phyloP scores from a whole-genome alignment of 2,113 vertebrate species.

The Thunnus thynnus region DNA sequence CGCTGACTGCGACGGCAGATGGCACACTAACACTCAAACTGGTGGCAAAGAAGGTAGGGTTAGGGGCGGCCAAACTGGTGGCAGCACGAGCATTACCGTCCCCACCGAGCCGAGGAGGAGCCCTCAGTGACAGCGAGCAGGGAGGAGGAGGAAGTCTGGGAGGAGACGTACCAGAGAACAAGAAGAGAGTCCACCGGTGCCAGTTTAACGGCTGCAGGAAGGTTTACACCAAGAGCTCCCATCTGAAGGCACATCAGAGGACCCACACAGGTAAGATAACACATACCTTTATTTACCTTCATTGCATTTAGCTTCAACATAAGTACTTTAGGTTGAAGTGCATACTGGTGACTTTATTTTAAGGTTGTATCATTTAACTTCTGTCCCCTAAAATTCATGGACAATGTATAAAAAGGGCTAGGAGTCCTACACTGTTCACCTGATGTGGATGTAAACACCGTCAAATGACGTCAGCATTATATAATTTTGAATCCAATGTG shows the following conservation, averaged over 20 bases:
- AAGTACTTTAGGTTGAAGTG: neutral
- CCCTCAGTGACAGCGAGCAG: slow-evolving; percentile 77
- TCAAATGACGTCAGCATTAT: too few species aligned
- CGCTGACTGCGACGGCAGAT: slow-evolving; percentile 89
- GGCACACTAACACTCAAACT: slow-evolving; percentile 95
- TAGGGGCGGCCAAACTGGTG: slow-evolving; percentile 90
- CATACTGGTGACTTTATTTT: neutral
- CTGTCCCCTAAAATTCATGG: neutral
- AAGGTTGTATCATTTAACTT: neutral
- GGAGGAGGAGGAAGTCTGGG: slow-evolving; percentile 79
- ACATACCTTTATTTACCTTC: neutral
- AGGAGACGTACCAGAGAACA: slow-evolving; percentile 93
- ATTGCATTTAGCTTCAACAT: neutral
- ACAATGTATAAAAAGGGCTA: neutral
- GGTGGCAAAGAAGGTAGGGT: slow-evolving; percentile 93
- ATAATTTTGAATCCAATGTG: neutral
- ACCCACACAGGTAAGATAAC: slow-evolving; percentile 94
- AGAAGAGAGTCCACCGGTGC: slow-evolving; percentile 98
- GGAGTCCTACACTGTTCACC: too few species aligned
- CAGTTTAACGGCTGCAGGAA: slow-evolving; percentile 99
- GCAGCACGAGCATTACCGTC: slow-evolving; percentile 84
- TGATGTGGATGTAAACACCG: too few species aligned
- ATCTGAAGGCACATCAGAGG: slow-evolving; percentile 99
- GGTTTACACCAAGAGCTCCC: slow-evolving; percentile 99
- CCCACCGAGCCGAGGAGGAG: slow-evolving; percentile 88